A percentile compares a stretch with the other conserved stretches of the same genome.
Evolutionary conservation across 2,113 vertebrate genomes (phyloP).

Genomic region (Varanus salvator): DNA sequence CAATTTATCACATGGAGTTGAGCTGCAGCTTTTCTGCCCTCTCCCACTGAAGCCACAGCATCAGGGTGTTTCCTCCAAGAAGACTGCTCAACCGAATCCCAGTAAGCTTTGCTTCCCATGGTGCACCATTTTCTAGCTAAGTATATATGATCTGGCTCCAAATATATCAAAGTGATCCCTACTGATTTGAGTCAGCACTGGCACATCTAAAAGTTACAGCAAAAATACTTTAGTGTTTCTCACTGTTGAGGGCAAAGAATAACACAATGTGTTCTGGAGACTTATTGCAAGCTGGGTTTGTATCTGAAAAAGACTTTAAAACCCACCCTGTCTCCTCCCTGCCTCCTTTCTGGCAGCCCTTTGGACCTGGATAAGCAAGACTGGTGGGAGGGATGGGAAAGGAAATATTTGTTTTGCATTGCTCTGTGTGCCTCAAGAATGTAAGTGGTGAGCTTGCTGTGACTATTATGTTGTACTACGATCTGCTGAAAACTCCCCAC

Average conservation of each 20-base stretch:
- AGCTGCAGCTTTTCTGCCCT: background rate
- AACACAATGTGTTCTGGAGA: background rate
- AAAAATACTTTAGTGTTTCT: background rate
- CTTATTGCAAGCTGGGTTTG: background rate
- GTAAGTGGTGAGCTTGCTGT: background rate
- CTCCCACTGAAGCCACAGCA: conserved; percentile 8
- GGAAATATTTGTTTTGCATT: background rate
- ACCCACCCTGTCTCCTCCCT: background rate
- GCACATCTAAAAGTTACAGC: background rate
- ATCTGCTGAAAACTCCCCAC: background rate
- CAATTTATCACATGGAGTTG: background rate
- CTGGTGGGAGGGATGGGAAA: background rate
- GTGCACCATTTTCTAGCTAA: conserved; percentile 10
- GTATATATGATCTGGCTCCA: background rate
- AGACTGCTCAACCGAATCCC: background rate
- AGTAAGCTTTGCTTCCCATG: conserved; percentile 2
- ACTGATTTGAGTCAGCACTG: background rate
- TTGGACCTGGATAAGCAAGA: background rate
- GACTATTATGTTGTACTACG: background rate
- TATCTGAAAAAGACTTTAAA: conserved; percentile 1
- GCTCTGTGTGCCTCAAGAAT: background rate
- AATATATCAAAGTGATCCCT: conserved; percentile 3
- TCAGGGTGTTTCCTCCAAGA: conserved; percentile 1
- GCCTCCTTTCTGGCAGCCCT: background rate
- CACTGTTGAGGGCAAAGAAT: background rate